A percentile compares a stretch with the other conserved stretches of the same genome.
Conservation (phyloP, 2,113 vertebrate genomes). For the Erinaceus europaeus region DNA sequence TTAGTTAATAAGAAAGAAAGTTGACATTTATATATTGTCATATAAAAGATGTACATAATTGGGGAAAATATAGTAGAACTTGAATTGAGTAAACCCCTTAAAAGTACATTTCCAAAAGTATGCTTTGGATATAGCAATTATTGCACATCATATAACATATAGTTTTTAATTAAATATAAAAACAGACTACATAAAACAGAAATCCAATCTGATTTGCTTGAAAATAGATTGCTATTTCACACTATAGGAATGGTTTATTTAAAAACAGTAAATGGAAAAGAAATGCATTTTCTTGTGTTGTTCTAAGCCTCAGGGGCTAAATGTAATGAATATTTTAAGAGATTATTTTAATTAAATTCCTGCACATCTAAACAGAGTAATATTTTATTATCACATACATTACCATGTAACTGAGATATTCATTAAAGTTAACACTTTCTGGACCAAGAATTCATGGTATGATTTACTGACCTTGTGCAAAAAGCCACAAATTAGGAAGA, state of each 20-base stretch:
- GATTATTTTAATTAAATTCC: conserved; percentile 94
- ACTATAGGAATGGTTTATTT: conserved; percentile 86
- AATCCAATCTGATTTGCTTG: conserved; percentile 86
- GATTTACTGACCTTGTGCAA: conserved; percentile 90
- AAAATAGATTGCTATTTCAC: conserved; percentile 86
- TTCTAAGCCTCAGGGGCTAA: conserved; percentile 87
- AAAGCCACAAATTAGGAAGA: conserved; percentile 94
- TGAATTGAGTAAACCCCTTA: conserved; percentile 72
- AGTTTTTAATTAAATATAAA: conserved; percentile 88
- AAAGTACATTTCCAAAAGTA: conserved; percentile 76
- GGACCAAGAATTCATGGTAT: conserved; percentile 83
- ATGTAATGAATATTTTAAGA: conserved; percentile 94
- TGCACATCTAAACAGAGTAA: conserved; percentile 90
- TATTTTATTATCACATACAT: conserved; percentile 89
- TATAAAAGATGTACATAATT: conserved; percentile 78
- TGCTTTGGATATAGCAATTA: conserved; percentile 78
- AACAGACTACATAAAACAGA: conserved; percentile 83
- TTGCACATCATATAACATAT: conserved; percentile 81
- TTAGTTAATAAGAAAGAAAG: conserved; percentile 76
- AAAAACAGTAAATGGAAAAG: conserved; percentile 88
- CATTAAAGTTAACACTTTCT: conserved; percentile 94
- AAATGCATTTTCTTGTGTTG: conserved; percentile 86
- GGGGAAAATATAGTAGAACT: conserved; percentile 69
- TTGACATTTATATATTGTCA: conserved; percentile 74
- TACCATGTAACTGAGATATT: conserved; percentile 86